Evolutionary conservation across 92 coral and sea anemone species (phyloP).

Genomic region (Palythoa grandiflora): DNA sequence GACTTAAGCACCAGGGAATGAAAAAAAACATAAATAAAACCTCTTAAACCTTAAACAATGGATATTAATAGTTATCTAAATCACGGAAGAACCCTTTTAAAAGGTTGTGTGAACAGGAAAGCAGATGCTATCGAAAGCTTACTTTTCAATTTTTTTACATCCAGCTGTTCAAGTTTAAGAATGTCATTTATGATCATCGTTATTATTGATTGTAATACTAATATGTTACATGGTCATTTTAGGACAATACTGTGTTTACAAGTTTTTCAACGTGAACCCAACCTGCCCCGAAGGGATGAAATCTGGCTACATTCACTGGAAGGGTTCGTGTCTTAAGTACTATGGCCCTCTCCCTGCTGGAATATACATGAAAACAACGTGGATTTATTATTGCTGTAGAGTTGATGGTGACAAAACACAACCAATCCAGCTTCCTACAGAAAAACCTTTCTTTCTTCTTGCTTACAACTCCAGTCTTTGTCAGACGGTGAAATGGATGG

Average conservation of each 20-base stretch:
- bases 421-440: constrained; percentile 12
- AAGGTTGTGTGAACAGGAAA: too few relatives aligned
- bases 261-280: too few relatives aligned
- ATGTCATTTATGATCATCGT: too few relatives aligned
- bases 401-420: constrained; percentile 27
- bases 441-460: constrained; percentile 11
- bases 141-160: too few relatives aligned
- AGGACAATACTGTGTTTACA: constrained; percentile 34
- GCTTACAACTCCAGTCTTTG: constrained; percentile 35
- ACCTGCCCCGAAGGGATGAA: constrained; percentile 14
- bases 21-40: too few relatives aligned
- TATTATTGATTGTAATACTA: background rate
- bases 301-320: constrained; percentile 2
- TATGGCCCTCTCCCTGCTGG: background rate
- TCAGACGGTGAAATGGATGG: constrained; percentile 41
- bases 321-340: background rate
- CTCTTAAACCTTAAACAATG: too few relatives aligned
- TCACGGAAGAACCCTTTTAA: too few relatives aligned
- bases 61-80: too few relatives aligned
- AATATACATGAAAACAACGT: background rate
- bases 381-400: background rate
- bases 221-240: background rate
- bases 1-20: too few relatives aligned
- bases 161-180: too few relatives aligned
- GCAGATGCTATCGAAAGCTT: too few relatives aligned